A percentile compares a stretch with the other conserved stretches of the same genome.
These are phyloP conservation scores for Heliothis subflexa DNA, from an alignment of 1,140 invertebrate species.

Conservation along the genomic window DNA sequence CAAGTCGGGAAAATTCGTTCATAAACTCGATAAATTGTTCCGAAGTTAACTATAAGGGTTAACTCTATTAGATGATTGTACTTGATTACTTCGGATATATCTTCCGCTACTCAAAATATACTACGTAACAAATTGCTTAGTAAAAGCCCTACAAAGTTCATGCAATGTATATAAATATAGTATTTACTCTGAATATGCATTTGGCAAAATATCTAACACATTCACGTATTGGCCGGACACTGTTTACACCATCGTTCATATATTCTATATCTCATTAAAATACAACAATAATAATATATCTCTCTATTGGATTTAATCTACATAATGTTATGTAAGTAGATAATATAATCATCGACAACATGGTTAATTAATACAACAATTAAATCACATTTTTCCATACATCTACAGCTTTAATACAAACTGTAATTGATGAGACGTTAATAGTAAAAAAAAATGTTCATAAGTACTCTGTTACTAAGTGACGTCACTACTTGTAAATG, in stretches of 20 bases:
- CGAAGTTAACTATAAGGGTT: slow-evolving; percentile 59
- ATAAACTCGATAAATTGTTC: slow-evolving; percentile 69
- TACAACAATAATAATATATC: slow-evolving; percentile 83
- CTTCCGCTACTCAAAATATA: slow-evolving; percentile 55
- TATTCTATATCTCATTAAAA: slow-evolving; percentile 77
- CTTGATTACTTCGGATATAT: slow-evolving; percentile 68
- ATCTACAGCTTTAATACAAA: slow-evolving; percentile 68
- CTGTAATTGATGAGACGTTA: slow-evolving; percentile 65
- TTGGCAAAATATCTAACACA: slow-evolving; percentile 73
- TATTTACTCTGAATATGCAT: slow-evolving; percentile 67
- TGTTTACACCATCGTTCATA: slow-evolving; percentile 75
- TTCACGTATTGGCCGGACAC: slow-evolving; percentile 79
- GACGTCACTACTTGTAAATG: slow-evolving; percentile 79
- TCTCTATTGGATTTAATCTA: slow-evolving; percentile 82
- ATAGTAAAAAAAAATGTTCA: slow-evolving; percentile 62
- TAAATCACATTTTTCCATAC: slow-evolving; percentile 82
- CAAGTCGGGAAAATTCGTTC: slow-evolving; percentile 78
- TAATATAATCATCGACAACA: slow-evolving; percentile 75
- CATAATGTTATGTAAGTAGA: slow-evolving; percentile 77
- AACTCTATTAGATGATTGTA: slow-evolving; percentile 72
- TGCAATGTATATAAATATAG: slow-evolving; percentile 71
- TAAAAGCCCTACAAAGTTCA: slow-evolving; percentile 61
- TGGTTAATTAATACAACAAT: slow-evolving; percentile 80
- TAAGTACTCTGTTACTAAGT: slow-evolving; percentile 78
- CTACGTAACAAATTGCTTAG: slow-evolving; percentile 52